These are phyloP conservation scores for Gallinago jamesoni DNA, from an alignment of 2,113 vertebrate species.

Conservation along the genomic window DNA sequence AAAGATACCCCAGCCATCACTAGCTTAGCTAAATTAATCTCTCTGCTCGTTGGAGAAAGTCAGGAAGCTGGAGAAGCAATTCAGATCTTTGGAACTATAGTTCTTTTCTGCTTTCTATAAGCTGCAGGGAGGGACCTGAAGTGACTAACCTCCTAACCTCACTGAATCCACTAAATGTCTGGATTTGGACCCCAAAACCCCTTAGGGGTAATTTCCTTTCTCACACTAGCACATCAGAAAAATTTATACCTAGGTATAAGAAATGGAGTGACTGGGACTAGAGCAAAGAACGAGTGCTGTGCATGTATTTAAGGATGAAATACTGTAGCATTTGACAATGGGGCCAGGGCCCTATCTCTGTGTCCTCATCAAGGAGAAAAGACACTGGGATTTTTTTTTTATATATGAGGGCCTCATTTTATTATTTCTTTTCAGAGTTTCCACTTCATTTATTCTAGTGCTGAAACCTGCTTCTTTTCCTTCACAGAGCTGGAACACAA, in stretches of 20 bases:
- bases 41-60: not conserved
- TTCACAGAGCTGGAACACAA: not conserved
- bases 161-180: not conserved
- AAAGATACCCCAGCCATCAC: not conserved
- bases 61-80: not conserved
- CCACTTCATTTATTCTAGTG: not conserved
- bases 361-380: not conserved
- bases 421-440: not conserved
- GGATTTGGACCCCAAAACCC: not conserved
- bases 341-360: not conserved
- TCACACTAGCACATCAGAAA: accelerated
- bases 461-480: not conserved
- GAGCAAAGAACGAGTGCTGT: not conserved
- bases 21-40: not conserved
- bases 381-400: not conserved
- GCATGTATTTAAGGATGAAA: not conserved
- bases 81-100: not conserved
- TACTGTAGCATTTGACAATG: not conserved
- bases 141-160: not conserved
- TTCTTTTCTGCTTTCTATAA: not conserved
- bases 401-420: not conserved
- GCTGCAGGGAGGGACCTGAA: not conserved
- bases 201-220: not conserved
- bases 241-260: not conserved
- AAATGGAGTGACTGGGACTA: not conserved